A percentile compares a stretch with the other conserved stretches of the same genome.
Evolutionary conservation across 2,888 invertebrate species (phyloP).

Genomic region (Clivina fossor): DNA sequence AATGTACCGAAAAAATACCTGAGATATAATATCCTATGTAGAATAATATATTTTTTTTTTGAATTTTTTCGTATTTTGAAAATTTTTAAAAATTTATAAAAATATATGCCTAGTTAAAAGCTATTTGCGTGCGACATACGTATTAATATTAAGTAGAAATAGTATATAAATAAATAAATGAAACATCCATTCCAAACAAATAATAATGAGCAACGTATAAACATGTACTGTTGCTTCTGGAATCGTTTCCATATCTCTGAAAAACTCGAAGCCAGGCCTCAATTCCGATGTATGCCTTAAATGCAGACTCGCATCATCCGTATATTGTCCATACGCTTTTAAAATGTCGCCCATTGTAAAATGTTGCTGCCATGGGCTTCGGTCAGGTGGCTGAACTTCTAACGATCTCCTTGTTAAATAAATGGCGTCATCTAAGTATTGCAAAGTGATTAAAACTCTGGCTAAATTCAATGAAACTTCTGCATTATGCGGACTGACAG

Average conservation of each 20-base stretch:
- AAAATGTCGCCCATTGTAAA: constrained; percentile 90
- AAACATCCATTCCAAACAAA: no score
- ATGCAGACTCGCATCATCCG: constrained; percentile 84
- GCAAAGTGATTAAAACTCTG: constrained; percentile 79
- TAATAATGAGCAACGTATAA: constrained; percentile 84
- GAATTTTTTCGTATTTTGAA: no score
- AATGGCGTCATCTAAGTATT: constrained; percentile 88
- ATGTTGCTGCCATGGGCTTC: constrained; percentile 89
- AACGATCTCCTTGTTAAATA: constrained; percentile 82
- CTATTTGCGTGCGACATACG: no score
- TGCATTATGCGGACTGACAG: constrained; percentile 83
- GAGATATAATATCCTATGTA: no score
- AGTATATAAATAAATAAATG: no score
- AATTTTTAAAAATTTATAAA: no score
- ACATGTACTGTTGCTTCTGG: constrained; percentile 80
- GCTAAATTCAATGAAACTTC: constrained; percentile 84
- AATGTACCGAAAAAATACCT: no score
- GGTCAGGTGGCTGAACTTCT: constrained; percentile 81
- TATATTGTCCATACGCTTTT: constrained; percentile 86
- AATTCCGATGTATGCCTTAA: constrained; percentile 79
- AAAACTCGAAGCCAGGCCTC: constrained; percentile 81
- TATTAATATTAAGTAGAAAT: no score
- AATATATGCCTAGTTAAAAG: no score
- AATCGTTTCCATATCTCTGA: constrained; percentile 80
- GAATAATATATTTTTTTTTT: no score